Percentiles rank a stretch among this genome's conserved stretches.
Conservation (phyloP, 2,797 vertebrate species). For the Pseudocheirus occidentalis region DNA sequence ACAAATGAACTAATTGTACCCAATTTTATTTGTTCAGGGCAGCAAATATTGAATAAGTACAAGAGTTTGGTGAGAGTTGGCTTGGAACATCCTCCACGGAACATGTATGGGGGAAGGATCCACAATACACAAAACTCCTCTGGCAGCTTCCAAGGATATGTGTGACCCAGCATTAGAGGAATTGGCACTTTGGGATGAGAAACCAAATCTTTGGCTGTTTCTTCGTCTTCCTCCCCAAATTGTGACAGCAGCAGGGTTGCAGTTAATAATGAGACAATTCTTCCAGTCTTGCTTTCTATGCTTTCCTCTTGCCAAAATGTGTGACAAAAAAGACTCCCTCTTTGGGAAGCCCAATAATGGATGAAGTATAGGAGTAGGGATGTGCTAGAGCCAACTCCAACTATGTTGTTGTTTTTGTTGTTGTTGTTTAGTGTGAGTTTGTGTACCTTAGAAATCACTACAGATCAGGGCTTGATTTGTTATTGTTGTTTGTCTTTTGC, state of each 20-base stretch:
- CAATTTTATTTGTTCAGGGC: too few relatives aligned
- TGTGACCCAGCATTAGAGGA: not conserved
- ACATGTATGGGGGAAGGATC: not conserved
- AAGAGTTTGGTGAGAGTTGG: not conserved
- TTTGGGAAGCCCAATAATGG: not conserved
- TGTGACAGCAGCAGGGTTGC: not conserved
- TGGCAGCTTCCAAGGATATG: not conserved
- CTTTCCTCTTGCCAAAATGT: not conserved
- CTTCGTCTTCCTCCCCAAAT: not conserved
- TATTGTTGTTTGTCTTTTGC: not conserved
- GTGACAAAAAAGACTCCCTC: not conserved
- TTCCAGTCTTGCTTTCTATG: not conserved
- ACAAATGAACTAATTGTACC: too few relatives aligned
- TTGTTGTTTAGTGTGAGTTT: too few relatives aligned
- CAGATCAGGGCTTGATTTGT: not conserved
- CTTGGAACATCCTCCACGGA: not conserved
- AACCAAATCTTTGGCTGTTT: not conserved
- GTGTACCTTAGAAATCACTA: not conserved
- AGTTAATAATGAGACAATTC: not conserved
- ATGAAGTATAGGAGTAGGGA: not conserved
- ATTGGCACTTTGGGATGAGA: not conserved
- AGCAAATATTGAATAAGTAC: too few relatives aligned
- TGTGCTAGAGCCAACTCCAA: not conserved
- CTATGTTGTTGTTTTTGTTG: too few relatives aligned
- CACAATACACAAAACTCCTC: not conserved